Evolutionary conservation across 2,888 invertebrate genomes (phyloP), one percentile per base, ranked within the genome.

Genomic region (Baccha elongata): DNA sequence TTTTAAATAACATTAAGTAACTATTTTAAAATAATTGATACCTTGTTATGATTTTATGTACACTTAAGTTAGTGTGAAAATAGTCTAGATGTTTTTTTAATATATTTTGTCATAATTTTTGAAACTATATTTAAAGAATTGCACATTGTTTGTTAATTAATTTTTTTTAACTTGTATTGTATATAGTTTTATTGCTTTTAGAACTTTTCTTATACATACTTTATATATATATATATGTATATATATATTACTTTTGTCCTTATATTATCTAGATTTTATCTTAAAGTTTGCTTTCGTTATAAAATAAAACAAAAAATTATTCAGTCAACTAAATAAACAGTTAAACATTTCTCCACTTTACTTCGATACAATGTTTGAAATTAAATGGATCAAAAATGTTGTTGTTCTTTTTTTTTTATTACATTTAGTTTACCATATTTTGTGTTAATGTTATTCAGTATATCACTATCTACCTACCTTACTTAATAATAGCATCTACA

Each of bases 101-200:
- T 80, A 52, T 50, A 53, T 50, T 46, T 55, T 75, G n/a, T 62
- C 62, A 40, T 26, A n/a, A 53, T 68, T 68, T 75, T 52, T 50
- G 44, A 76, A 78, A 83, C 76, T 72, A 78, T 78, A 73, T 58
- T 8, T 81, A 60, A 72, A 48, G 76, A 76, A 83, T 83, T 83
- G 83, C 83, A 83, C 83, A 78, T 68, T 76, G 80, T 83, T 71
- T 58, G 32, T 79, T 68, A 64, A 48, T 64, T 48, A 48, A 21
- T 67, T 40, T 68, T 68, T 65, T 67, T 64, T 40, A 65, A 81
- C 64, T 71, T 76, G 76, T 76, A 76, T 83, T 83, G 81, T 83
- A 78, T 81, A 81, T 83, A 73, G 78, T 83, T 83, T 88, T 89
- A 89, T 89, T 89, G 90, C 89, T 89, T 89, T 89, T 90, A 89